A percentile compares a stretch with the other conserved stretches of the same genome.
phyloP scores from a whole-genome alignment of 2,888 invertebrate species.

The Adelognathus sp. region DNA sequence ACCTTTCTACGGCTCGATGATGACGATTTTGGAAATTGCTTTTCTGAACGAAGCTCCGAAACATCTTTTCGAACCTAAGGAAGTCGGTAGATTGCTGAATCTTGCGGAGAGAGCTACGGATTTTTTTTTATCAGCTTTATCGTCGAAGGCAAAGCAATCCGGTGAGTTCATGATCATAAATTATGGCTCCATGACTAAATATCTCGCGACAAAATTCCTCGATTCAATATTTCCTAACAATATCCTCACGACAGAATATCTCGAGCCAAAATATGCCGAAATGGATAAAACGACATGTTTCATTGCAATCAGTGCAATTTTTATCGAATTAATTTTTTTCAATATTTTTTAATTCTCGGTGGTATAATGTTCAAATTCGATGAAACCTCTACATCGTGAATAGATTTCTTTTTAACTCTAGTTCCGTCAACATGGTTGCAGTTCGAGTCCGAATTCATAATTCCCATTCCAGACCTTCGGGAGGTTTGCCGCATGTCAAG shows the following conservation, averaged over 20 bases:
- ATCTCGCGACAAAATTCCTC: too few species aligned
- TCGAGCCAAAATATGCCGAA: too few species aligned
- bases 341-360: background rate
- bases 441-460: too few species aligned
- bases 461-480: too few species aligned
- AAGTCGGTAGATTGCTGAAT: conserved; percentile 37
- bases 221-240: too few species aligned
- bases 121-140: conserved; percentile 71
- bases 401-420: too few species aligned
- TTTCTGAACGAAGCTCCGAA: conserved; percentile 59
- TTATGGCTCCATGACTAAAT: too few species aligned
- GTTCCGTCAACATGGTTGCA: too few species aligned
- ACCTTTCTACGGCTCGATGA: conserved; percentile 80
- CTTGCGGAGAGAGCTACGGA: conserved; percentile 68
- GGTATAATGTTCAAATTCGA: too few species aligned
- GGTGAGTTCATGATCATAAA: conserved; percentile 34
- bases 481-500: too few species aligned
- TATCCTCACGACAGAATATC: too few species aligned
- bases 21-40: conserved; percentile 68
- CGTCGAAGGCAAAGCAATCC: conserved; percentile 61
- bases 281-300: background rate
- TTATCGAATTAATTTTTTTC: background rate
- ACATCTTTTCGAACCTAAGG: background rate
- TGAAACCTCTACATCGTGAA: too few species aligned
- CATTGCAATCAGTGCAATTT: background rate